Conservation (phyloP, 2,888 invertebrate species). For the Tenthredo distinguenda region DNA sequence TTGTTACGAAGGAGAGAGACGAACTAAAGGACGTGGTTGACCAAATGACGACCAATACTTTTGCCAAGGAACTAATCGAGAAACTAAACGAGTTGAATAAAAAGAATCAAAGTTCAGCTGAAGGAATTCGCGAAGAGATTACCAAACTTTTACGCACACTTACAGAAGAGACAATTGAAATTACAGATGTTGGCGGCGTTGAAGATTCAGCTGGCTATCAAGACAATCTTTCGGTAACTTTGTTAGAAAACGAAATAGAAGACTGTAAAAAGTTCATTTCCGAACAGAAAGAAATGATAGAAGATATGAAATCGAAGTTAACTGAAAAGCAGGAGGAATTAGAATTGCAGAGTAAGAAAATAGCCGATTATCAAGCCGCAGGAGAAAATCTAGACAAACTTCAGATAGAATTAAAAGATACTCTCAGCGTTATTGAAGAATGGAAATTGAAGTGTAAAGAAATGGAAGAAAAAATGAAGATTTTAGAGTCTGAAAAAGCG, state of each 20-base stretch:
- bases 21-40: slow-evolving; percentile 86
- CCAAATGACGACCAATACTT: slow-evolving; percentile 73
- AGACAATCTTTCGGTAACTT: slow-evolving; percentile 55
- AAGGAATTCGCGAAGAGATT: slow-evolving; percentile 77
- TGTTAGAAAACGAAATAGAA: slow-evolving; percentile 70
- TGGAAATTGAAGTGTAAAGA: slow-evolving; percentile 69
- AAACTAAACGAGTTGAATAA: slow-evolving; percentile 83
- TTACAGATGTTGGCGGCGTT: slow-evolving; percentile 58
- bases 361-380: slow-evolving; percentile 60
- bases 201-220: slow-evolving; percentile 56
- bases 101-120: slow-evolving; percentile 82
- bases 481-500: slow-evolving; percentile 76
- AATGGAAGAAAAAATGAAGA: slow-evolving; percentile 69
- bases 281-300: slow-evolving; percentile 81
- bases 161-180: slow-evolving; percentile 77
- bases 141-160: slow-evolving; percentile 75
- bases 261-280: slow-evolving; percentile 82
- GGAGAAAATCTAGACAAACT: slow-evolving; percentile 64
- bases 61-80: slow-evolving; percentile 85
- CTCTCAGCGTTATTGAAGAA: slow-evolving; percentile 68
- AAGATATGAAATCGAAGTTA: slow-evolving; percentile 81
- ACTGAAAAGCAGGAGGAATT: slow-evolving; percentile 75
- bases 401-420: slow-evolving; percentile 67
- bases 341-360: slow-evolving; percentile 76
- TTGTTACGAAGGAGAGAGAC: slow-evolving; percentile 83